Base-by-base conservation (phyloP, 2,888 invertebrate species). In the Drosophila cognata region DNA sequence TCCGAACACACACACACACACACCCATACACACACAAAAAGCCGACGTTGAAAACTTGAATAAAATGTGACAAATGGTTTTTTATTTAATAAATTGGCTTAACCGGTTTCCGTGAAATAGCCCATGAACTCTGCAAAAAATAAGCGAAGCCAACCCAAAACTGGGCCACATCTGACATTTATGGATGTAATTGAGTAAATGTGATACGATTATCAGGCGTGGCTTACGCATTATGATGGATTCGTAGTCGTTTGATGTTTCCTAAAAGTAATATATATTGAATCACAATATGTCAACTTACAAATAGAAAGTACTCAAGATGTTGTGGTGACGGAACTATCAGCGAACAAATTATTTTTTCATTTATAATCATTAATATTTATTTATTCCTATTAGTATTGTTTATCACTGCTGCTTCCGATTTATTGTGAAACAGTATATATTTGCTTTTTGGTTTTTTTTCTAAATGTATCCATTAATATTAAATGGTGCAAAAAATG, bases 11-110 rank as follows among this genome's bases (percentile, higher is more conserved):
- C 25, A 16, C 21, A 21, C 13, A 33, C 31, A 11, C 28, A 51
- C 46, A 13, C 46, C 7, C 21, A 36, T 7, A 16, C 16, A 13
- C 16, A 13, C 36, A 48, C 33, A 38, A 56, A 60, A 59, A 43
- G 41, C 29, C 18, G 36, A 75, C 71, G 89, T 63, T 85, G 83
- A 88, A 86, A 88, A 77, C 77, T 76, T 78, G 83, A 85, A 90
- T 81, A 87, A 87, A 88, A 90, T 87, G 87, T 89, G 90, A 90
- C 87, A 90, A 87, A 87, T 90, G 90, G 81, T 84, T 78, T 90
- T 82, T 86, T 79, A 83, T 90, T 90, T 89, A 90, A 87, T 87
- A 89, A 87, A 87, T 87, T 87, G 90, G 90, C 87, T 89, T 86
- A 88, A 86, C 86, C 86, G 74, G 86, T 72, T 85, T 80, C 61